These are phyloP conservation scores for Channa striata DNA, from an alignment of 2,797 vertebrate species.

Conservation along the genomic window DNA sequence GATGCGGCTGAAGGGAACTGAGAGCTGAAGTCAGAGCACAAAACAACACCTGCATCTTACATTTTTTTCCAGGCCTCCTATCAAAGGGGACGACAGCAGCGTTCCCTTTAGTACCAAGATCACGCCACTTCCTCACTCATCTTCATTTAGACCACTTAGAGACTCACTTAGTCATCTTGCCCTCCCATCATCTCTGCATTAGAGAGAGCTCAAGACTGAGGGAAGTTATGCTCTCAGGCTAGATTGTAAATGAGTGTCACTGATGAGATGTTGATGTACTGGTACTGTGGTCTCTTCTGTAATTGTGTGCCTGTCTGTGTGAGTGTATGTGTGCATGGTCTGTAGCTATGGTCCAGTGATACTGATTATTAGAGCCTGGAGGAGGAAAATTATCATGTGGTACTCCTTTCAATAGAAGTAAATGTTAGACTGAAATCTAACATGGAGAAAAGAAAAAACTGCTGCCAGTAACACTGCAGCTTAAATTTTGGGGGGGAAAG, in stretches of 20 bases:
- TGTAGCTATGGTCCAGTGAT: not conserved
- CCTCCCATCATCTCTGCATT: slow-evolving; percentile 67
- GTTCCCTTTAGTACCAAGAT: slow-evolving; percentile 33
- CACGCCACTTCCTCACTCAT: slow-evolving; percentile 73
- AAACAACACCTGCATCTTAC: slow-evolving; percentile 54
- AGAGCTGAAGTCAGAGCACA: slow-evolving; percentile 9
- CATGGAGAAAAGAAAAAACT: too few species aligned
- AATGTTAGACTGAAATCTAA: not conserved
- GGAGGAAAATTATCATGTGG: not conserved
- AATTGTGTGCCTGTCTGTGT: not conserved
- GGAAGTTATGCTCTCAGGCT: slow-evolving; percentile 41
- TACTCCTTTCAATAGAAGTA: not conserved
- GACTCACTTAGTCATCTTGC: slow-evolving; percentile 70
- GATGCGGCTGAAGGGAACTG: not conserved
- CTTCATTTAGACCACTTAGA: slow-evolving; percentile 82
- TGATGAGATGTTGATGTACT: slow-evolving; percentile 51
- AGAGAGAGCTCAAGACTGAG: slow-evolving; percentile 46
- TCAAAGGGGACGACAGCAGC: slow-evolving; percentile 29
- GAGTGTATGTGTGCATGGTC: not conserved
- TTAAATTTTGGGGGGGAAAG: too few species aligned
- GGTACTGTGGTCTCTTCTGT: slow-evolving; percentile 13
- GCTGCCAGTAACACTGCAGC: too few species aligned
- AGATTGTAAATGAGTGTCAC: slow-evolving; percentile 43
- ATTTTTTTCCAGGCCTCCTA: slow-evolving; percentile 44
- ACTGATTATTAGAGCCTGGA: not conserved